Percentiles rank a stretch among this genome's conserved stretches.
Evolutionary conservation across 30 jellyfish, hydroid and myxozoan genomes (phyloP).

Genomic region (Clytia hemisphaerica): DNA sequence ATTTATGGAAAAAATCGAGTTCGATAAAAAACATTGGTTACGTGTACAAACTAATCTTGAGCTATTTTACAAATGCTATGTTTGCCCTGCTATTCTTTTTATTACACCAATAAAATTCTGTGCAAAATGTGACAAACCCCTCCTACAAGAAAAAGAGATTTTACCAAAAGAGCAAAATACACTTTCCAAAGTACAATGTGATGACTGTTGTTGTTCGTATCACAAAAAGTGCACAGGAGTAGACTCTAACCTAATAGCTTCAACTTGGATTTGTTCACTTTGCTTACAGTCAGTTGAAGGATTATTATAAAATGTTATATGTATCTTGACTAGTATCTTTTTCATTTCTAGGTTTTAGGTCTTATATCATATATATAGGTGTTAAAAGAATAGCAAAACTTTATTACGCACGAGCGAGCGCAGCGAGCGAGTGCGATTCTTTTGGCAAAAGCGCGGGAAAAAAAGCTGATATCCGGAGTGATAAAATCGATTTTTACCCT

Average conservation of each 20-base stretch:
- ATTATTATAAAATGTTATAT: too few relatives aligned
- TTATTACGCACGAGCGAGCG: too few relatives aligned
- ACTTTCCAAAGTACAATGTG: constrained; percentile 3
- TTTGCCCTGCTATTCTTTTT: constrained; percentile 22
- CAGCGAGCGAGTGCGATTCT: too few relatives aligned
- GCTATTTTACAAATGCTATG: constrained; percentile 34
- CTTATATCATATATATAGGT: neutral
- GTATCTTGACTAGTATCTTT: too few relatives aligned
- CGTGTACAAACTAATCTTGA: constrained; percentile 2
- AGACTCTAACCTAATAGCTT: too few relatives aligned
- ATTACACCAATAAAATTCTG: constrained; percentile 42
- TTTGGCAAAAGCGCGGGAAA: too few relatives aligned
- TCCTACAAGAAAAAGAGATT: constrained; percentile 14
- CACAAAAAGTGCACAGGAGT: constrained; percentile 33
- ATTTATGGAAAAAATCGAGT: neutral
- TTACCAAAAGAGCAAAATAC: constrained; percentile 27
- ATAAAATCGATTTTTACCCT: too few relatives aligned
- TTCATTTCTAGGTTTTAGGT: too few relatives aligned
- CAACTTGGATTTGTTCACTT: too few relatives aligned
- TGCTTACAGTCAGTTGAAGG: too few relatives aligned
- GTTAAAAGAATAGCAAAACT: neutral
- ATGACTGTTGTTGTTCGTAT: constrained; percentile 31
- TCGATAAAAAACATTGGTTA: constrained; percentile 9
- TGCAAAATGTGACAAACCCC: constrained; percentile 46
- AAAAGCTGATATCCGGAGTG: too few relatives aligned